Evolutionary conservation across 2,797 vertebrate genomes (phyloP).

Genomic region (Amblyopsis hoosieri): DNA sequence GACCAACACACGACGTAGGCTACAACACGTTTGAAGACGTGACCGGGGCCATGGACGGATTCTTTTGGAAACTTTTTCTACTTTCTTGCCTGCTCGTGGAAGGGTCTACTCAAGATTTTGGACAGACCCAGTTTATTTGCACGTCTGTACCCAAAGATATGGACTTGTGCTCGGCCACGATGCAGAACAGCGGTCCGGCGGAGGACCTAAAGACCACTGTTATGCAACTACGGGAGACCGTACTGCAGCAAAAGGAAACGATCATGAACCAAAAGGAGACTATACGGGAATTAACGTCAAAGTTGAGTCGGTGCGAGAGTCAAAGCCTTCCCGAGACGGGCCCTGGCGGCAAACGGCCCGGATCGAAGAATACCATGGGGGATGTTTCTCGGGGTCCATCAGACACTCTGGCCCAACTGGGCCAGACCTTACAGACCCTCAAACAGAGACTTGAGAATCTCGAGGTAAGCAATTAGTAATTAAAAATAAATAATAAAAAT

Average conservation of each 20-base stretch:
- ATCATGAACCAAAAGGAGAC: constrained; percentile 95
- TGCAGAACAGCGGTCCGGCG: constrained; percentile 86
- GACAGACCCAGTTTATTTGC: constrained; percentile 94
- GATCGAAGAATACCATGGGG: constrained; percentile 91
- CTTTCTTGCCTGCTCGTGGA: constrained; percentile 72
- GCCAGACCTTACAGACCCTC: constrained; percentile 93
- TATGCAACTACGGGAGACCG: constrained; percentile 92
- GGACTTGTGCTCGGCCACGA: constrained; percentile 91
- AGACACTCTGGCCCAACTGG: constrained; percentile 92
- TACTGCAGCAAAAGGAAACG: constrained; percentile 95
- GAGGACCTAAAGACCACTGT: constrained; percentile 91
- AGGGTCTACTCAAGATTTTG: constrained; percentile 83
- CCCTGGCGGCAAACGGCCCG: constrained; percentile 75
- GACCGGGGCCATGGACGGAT: constrained; percentile 66
- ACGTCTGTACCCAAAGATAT: constrained; percentile 94
- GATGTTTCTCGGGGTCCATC: constrained; percentile 89
- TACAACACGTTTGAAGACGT: neutral
- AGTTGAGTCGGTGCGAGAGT: constrained; percentile 93
- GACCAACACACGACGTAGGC: neutral
- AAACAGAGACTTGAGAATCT: constrained; percentile 94
- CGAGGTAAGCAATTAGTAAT: constrained; percentile 79
- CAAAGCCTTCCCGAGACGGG: constrained; percentile 84
- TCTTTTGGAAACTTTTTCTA: constrained; percentile 80
- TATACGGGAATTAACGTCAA: constrained; percentile 92
- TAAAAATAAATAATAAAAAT: neutral